phyloP scores from a whole-genome alignment of 2,888 invertebrate species.

The Agonopterix alstromeriana region DNA sequence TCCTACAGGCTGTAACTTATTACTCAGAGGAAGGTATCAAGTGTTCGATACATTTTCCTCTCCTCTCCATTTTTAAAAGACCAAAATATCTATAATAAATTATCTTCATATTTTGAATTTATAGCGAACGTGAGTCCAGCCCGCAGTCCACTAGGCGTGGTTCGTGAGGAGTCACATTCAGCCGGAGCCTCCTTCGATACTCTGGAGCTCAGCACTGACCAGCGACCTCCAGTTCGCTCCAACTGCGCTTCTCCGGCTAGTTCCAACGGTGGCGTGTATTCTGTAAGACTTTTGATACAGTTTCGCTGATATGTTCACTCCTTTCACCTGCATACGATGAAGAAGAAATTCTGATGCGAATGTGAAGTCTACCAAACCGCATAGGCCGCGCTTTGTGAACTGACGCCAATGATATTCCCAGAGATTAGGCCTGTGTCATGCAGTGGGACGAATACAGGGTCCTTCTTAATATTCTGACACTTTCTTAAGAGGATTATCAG shows the following conservation, averaged over 20 bases:
- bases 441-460: too few relatives aligned
- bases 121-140: conserved; percentile 68
- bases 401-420: too few relatives aligned
- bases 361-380: too few relatives aligned
- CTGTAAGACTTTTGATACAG: conserved; percentile 74
- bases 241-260: conserved; percentile 91
- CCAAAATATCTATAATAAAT: neutral
- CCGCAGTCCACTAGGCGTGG: conserved; percentile 73
- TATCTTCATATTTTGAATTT: neutral
- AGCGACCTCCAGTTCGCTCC: conserved; percentile 67
- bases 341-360: too few relatives aligned
- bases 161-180: conserved; percentile 78
- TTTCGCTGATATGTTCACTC: neutral
- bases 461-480: too few relatives aligned
- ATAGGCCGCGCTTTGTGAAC: too few relatives aligned
- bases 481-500: too few relatives aligned
- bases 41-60: too few relatives aligned
- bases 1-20: too few relatives aligned
- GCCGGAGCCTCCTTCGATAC: conserved; percentile 67
- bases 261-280: conserved; percentile 93
- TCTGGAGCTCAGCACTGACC: conserved; percentile 63
- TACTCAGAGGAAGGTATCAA: too few relatives aligned
- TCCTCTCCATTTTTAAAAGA: neutral
- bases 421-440: too few relatives aligned
- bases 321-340: too few relatives aligned